Percentiles rank a stretch among this genome's conserved stretches.
Conservation (phyloP, 2,113 vertebrate species). For the Mesoclemmys tuberculata region DNA sequence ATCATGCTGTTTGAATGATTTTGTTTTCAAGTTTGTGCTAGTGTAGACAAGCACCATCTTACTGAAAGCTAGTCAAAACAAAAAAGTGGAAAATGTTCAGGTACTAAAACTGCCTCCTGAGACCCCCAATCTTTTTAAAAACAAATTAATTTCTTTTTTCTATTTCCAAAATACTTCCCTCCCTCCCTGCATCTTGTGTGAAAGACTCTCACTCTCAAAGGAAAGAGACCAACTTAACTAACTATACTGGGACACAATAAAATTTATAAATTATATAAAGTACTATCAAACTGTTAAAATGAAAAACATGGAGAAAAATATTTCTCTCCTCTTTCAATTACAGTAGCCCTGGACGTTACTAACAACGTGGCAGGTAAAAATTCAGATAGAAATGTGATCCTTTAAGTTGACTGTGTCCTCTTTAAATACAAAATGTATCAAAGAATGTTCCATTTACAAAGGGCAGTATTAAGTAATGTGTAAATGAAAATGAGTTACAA, state of each 20-base stretch:
- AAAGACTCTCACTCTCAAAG: neutral
- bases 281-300: neutral
- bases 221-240: neutral
- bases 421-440: constrained; percentile 23
- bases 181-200: neutral
- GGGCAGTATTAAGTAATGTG: neutral
- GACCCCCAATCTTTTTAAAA: neutral
- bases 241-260: neutral
- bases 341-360: neutral
- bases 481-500: constrained; percentile 17
- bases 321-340: neutral
- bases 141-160: neutral
- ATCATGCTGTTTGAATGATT: neutral
- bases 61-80: neutral
- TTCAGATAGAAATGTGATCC: neutral
- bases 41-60: neutral
- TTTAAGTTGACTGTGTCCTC: neutral
- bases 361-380: neutral
- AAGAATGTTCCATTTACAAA: neutral
- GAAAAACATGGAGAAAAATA: neutral
- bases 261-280: neutral
- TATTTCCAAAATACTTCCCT: neutral
- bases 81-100: neutral
- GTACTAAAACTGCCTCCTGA: neutral
- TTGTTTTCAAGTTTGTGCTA: neutral